A percentile compares a stretch with the other conserved stretches of the same genome.
Evolutionary conservation across 2,113 vertebrate genomes (phyloP).

Genomic region (Engraulis encrasicolus): DNA sequence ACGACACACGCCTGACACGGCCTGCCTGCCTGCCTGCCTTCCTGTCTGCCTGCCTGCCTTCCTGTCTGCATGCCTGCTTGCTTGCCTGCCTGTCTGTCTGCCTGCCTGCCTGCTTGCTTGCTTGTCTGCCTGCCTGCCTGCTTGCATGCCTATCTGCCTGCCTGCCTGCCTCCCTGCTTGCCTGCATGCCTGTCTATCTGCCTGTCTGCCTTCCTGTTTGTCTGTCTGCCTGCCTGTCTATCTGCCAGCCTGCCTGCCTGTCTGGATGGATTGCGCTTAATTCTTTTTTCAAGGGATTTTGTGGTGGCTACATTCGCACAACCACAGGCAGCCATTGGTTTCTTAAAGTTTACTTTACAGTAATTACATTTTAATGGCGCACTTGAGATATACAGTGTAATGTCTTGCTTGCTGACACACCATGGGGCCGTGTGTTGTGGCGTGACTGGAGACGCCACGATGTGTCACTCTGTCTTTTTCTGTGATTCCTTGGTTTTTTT

Average conservation of each 20-base stretch:
- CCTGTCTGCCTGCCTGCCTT: too few relatives aligned
- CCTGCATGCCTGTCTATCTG: too few relatives aligned
- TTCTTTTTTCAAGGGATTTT: not conserved
- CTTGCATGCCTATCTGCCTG: too few relatives aligned
- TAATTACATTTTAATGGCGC: not conserved
- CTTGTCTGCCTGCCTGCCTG: too few relatives aligned
- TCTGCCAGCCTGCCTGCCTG: too few relatives aligned
- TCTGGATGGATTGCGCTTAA: not conserved
- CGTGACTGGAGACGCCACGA: not conserved
- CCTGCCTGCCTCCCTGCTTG: too few relatives aligned
- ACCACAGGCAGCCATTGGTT: not conserved
- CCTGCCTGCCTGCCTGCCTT: too few relatives aligned
- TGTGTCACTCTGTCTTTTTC: not conserved
- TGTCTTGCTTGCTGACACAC: not conserved
- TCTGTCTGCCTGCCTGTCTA: too few relatives aligned
- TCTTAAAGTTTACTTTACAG: not conserved
- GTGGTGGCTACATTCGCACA: not conserved
- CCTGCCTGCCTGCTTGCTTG: too few relatives aligned
- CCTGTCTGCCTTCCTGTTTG: too few relatives aligned
- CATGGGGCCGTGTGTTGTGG: not conserved
- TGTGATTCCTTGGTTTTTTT: not conserved
- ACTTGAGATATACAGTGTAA: not conserved
- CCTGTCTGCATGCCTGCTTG: too few relatives aligned
- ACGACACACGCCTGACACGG: not conserved
- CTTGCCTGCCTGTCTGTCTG: too few relatives aligned